Evolutionary conservation across 2,888 invertebrate genomes (phyloP), one percentile per base, ranked within the genome.

Genomic region (Caenorhabditis sp.): DNA sequence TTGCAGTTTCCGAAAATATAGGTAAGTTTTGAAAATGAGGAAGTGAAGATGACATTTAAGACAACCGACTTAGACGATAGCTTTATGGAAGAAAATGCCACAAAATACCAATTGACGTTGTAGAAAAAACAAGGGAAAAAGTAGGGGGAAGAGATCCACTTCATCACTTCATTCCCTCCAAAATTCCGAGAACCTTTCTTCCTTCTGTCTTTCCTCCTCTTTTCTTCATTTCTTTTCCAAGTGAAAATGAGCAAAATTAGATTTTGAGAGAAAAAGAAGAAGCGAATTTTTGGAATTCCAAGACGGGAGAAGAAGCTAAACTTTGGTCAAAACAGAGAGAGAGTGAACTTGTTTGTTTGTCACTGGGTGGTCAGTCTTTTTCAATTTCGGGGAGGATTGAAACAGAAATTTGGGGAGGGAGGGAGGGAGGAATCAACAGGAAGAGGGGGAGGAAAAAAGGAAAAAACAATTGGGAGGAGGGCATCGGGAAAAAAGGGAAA

Each of bases 161-260:
- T n/a, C n/a, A 15, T 3, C 40, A 9, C 47, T 18, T 47, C 11
- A 8, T 40, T 40, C 13, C 40, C n/a, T n/a, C n/a, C n/a, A n/a
- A n/a, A 40, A 40, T 11, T 40, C 18, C 18, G 3, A 18, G 47
- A 47, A 47, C 47, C 47, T 47, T 20, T 13, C 13, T 40, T 40
- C 40, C 40, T 40, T 9, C 32, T 6, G 32, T 32, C 40, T 40
- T 40, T 13, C 40, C 13, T 20, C 13, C 13, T 40, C 13, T 13
- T 13, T 40, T 9, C 32, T 6, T 4, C 9, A 8, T 40, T 40
- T 13, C 40, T 13, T 11, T 40, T 40, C 13, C 47, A 47, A 47
- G 47, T 47, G 47, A 47, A 20, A 47, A 47, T 47, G 47, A 47
- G 47, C 47, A 20, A 47, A 47, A 47, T 47, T 47, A 47, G 47